Evolutionary conservation across 2,888 invertebrate species (phyloP).

Genomic region (Xestia xanthographa): DNA sequence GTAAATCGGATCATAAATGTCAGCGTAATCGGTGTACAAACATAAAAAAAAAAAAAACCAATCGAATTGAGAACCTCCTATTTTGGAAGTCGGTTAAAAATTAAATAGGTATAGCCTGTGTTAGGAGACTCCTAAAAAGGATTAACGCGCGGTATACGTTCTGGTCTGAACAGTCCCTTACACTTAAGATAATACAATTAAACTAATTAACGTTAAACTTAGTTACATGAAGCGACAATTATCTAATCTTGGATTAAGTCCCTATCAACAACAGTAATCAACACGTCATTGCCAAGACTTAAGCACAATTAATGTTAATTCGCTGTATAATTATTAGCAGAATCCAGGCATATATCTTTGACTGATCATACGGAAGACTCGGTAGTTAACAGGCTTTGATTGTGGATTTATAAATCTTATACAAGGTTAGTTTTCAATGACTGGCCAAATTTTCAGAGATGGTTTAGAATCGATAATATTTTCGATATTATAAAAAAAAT

Average conservation of each 20-base stretch:
- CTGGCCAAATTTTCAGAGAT: too few relatives aligned
- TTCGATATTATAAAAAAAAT: too few relatives aligned
- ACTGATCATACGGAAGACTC: background rate
- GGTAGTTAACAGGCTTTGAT: background rate
- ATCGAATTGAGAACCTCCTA: too few relatives aligned
- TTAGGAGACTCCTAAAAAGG: too few relatives aligned
- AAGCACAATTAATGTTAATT: constrained; percentile 22
- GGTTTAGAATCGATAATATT: too few relatives aligned
- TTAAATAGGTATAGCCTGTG: too few relatives aligned
- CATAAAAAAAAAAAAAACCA: too few relatives aligned
- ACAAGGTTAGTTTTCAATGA: too few relatives aligned
- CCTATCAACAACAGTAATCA: constrained; percentile 31
- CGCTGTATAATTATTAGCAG: background rate
- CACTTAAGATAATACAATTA: background rate
- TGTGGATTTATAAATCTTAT: background rate
- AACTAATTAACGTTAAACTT: constrained; percentile 19
- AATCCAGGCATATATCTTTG: background rate
- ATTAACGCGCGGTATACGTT: background rate
- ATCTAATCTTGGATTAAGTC: constrained; percentile 31
- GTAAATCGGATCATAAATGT: too few relatives aligned
- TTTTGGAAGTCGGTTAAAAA: too few relatives aligned
- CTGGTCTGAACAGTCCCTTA: background rate
- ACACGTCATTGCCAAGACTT: constrained; percentile 30
- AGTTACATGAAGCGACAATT: constrained; percentile 16
- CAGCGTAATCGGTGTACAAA: too few relatives aligned